Evolutionary conservation across 2,113 vertebrate species (phyloP).

Genomic region (Colius striatus): DNA sequence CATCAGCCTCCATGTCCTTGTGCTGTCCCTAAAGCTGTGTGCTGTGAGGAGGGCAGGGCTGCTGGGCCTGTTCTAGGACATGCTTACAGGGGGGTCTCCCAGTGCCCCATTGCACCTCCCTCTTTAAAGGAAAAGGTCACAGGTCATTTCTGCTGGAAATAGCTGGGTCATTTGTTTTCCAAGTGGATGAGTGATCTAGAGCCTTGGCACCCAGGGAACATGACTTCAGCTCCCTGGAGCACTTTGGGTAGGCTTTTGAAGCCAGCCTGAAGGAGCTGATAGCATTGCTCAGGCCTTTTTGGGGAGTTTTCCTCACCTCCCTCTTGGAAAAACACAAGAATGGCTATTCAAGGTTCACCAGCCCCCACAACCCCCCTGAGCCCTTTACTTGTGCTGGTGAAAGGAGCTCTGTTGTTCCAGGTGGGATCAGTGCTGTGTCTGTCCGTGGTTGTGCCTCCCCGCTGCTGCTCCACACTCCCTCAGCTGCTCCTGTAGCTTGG

Average conservation of each 20-base stretch:
- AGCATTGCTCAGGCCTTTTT: neutral
- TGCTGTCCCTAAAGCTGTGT: neutral
- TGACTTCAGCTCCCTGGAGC: constrained; percentile 18
- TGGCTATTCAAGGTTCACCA: neutral
- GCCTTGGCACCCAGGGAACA: constrained; percentile 10
- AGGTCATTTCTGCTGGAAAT: constrained; percentile 38
- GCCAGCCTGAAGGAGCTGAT: neutral
- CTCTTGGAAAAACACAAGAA: neutral
- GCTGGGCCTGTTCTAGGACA: too few relatives aligned
- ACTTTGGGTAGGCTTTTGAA: neutral
- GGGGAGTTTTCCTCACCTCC: neutral
- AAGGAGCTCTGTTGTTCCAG: constrained; percentile 16
- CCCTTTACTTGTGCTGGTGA: constrained; percentile 59
- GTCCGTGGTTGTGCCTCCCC: neutral
- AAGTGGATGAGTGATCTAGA: constrained; percentile 3
- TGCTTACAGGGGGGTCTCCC: neutral
- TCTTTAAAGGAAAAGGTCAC: constrained; percentile 6
- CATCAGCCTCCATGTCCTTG: too few relatives aligned
- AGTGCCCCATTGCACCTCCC: neutral
- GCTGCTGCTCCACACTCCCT: neutral
- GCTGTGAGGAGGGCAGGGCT: neutral
- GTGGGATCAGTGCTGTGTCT: constrained; percentile 42
- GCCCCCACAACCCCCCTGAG: constrained; percentile 16
- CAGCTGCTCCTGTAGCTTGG: neutral
- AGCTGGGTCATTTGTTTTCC: constrained; percentile 1